phyloP scores from a whole-genome alignment of 2,113 vertebrate species.

The Passerina amoena region DNA sequence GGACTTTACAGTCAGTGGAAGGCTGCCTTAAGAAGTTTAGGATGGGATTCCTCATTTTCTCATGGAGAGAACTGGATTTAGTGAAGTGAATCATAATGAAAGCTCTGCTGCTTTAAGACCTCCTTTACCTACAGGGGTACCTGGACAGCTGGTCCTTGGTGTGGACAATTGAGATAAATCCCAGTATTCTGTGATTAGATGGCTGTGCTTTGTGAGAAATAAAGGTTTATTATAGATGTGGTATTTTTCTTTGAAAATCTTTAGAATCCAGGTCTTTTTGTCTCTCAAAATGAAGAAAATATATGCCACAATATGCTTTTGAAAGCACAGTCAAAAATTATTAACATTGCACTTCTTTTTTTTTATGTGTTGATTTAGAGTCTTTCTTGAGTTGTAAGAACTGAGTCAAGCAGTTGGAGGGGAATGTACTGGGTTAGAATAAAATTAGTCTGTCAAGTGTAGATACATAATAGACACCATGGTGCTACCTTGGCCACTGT shows the following conservation, averaged over 20 bases:
- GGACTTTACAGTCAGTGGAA: neutral
- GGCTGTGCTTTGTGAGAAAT: neutral
- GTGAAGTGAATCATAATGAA: neutral
- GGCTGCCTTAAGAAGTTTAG: neutral
- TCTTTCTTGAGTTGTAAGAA: neutral
- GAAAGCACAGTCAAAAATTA: neutral
- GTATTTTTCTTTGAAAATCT: neutral
- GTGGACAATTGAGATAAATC: neutral
- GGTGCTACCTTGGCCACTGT: neutral
- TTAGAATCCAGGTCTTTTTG: neutral
- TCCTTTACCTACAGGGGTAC: neutral
- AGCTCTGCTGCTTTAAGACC: neutral
- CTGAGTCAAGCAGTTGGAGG: neutral
- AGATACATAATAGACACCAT: neutral
- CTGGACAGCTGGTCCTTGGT: neutral
- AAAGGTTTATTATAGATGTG: rapidly evolving
- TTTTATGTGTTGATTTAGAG: rapidly evolving
- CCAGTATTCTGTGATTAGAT: rapidly evolving
- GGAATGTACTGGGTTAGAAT: neutral
- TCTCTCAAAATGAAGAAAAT: neutral
- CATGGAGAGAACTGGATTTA: neutral
- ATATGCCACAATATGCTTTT: neutral
- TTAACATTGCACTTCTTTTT: neutral
- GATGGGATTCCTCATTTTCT: neutral
- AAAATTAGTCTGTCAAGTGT: neutral